Evolutionary conservation across 2,797 vertebrate genomes (phyloP), one percentile per base, ranked within the genome.

Genomic region (Ctenopoma kingsleyae): DNA sequence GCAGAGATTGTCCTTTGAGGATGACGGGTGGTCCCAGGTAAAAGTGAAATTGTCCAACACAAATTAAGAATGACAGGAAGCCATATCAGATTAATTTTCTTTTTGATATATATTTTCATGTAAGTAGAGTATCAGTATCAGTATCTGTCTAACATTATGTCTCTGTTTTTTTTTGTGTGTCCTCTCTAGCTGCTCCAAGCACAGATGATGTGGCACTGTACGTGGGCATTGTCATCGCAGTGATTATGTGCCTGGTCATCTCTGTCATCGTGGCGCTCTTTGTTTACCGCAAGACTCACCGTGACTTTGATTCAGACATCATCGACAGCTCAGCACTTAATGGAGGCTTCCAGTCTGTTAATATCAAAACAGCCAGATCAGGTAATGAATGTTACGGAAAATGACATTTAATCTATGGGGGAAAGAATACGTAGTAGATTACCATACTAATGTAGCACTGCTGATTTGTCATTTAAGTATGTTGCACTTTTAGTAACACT

Each of bases 251-350:
- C 88, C 94, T 98, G 80, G 96, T 96, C 27, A 97, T 98, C 87
- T 96, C 96, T 0, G 93, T 97, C 76, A 95, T 91, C 0, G 96
- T 98, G 88, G 96, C 97, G 0, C 94, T 98, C 7, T 97, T 98
- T 12, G 96, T 98, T 36, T 98, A 98, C 73, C 96, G 97, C 72
- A 98, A 98, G 92, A 98, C 97, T 9, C 97, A 98, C 76, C 95
- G 95, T 0, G 96, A 98, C 91, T 98, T 98, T 30, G 96, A 97
- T 80, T 98, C 97, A 0, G 97, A 97, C 71, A 97, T 98, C 67
- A 97, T 97, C n/a, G 97, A 98, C 92, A 96, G 96, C 8, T 97
- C 97, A 0, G 97, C 97, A 0, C 92, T 98, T 0, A 98, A 98
- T 0, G 97, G 97, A 19, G 97, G 97, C 46, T 98, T 98, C 83